Evolutionary conservation across 2,888 invertebrate species (phyloP).

Genomic region (Odontothrips loti): DNA sequence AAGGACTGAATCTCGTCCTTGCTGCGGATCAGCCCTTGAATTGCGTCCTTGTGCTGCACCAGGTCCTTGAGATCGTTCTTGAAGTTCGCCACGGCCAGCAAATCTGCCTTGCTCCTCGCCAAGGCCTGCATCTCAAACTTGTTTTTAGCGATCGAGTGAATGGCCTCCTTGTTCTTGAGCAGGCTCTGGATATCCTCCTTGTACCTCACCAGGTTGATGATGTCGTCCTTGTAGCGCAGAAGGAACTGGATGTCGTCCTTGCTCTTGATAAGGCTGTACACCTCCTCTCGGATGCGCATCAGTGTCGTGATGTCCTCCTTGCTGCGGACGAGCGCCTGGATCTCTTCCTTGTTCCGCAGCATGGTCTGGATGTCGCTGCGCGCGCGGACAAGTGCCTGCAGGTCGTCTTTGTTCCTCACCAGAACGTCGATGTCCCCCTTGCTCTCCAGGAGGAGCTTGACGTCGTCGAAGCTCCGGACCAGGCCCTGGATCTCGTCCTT

Average conservation of each 20-base stretch:
- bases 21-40: not conserved
- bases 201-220: not conserved
- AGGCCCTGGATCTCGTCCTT: constrained; percentile 8
- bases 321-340: not conserved
- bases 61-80: constrained; percentile 3
- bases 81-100: not conserved
- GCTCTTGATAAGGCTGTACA: constrained; percentile 2
- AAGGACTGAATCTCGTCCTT: not conserved
- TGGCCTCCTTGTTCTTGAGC: constrained; percentile 13
- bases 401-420: constrained; percentile 22
- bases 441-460: constrained; percentile 13
- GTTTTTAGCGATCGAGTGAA: not conserved
- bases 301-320: constrained; percentile 11
- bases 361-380: constrained; percentile 13
- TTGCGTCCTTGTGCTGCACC: not conserved
- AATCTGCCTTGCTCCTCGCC: not conserved
- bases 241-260: constrained; percentile 24
- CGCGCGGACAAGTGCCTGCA: not conserved
- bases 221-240: constrained; percentile 10
- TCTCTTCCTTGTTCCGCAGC: constrained; percentile 13
- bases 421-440: not conserved
- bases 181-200: constrained; percentile 4
- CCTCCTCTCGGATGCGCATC: not conserved
- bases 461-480: constrained; percentile 13
- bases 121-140: constrained; percentile 7